These are phyloP conservation scores for Pteria penguin DNA, from an alignment of 2,888 invertebrate genomes.

Conservation along the genomic window DNA sequence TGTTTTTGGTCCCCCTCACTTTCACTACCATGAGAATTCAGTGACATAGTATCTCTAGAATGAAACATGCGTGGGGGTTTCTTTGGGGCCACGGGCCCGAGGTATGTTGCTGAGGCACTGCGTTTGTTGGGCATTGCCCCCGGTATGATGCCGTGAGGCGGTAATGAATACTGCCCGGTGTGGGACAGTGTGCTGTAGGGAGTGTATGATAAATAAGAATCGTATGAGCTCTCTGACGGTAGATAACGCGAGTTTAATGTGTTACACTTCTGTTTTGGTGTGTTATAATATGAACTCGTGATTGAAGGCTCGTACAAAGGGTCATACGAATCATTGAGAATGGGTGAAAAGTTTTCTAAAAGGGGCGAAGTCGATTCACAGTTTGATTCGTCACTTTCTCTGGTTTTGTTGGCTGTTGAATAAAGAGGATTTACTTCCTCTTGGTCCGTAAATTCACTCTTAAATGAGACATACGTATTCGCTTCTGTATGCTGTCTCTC, in stretches of 20 bases:
- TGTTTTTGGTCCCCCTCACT: slow-evolving; percentile 40
- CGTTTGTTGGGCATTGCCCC: slow-evolving; percentile 35
- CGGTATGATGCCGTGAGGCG: slow-evolving; percentile 42
- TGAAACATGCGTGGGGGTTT: slow-evolving; percentile 70
- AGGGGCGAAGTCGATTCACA: slow-evolving; percentile 72
- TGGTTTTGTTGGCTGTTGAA: slow-evolving; percentile 53
- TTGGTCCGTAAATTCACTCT: slow-evolving; percentile 68
- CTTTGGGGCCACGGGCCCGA: slow-evolving; percentile 63
- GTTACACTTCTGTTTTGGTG: slow-evolving; percentile 21
- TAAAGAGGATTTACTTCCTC: slow-evolving; percentile 65
- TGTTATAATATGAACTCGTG: slow-evolving; percentile 21
- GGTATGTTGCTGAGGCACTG: slow-evolving; percentile 71
- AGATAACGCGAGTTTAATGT: slow-evolving; percentile 40
- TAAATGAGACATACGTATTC: slow-evolving; percentile 75
- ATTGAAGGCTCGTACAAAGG: slow-evolving; percentile 51
- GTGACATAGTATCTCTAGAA: slow-evolving; percentile 63
- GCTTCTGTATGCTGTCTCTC: slow-evolving; percentile 21
- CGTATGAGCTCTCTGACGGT: slow-evolving; percentile 43
- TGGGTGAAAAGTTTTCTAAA: slow-evolving; percentile 67
- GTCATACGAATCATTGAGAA: slow-evolving; percentile 57
- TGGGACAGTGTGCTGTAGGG: slow-evolving; percentile 42
- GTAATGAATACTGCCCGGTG: slow-evolving; percentile 33
- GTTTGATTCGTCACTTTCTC: slow-evolving; percentile 66
- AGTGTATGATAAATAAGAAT: slow-evolving; percentile 43
- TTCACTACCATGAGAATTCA: slow-evolving; percentile 54